Base-by-base conservation (phyloP, 2,888 invertebrate species). In the Apamea sordens region DNA sequence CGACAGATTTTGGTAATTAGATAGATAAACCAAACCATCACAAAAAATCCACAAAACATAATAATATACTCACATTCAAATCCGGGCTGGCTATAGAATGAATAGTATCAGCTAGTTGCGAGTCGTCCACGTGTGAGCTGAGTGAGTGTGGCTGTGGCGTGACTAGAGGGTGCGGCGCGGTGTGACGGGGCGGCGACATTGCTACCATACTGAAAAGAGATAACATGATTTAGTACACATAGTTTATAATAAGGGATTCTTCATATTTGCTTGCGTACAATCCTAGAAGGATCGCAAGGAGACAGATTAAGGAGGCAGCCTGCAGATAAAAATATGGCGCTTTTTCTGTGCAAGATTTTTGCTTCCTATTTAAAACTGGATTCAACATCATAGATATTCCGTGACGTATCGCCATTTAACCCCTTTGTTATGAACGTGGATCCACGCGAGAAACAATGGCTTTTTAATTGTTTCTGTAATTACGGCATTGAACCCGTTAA, bases 171-270 rank as follows among this genome's bases (percentile, higher is more conserved):
- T 92, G 92, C 4, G 92, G 84, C 36, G 90, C 86, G 64, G 96
- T 91, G 74, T 97, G 95, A 72, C 97, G 97, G 11, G 97, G 97
- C 3, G 97, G 97, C 0, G 97, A 97, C 90, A 97, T 93, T 1
- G 97, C 95, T 81, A 96, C 96, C 86, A 97, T 95, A 80, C 97
- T 97, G 88, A 88, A 63, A 64, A 74, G 0, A 63, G 0, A 24
- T 0, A 15, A 44, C 18, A 36, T 5, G 10, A 28, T 6, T 59
- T 61, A 61, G 7, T 28, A 28, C 1, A n/a, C 11, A 13, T 21
- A 53, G 2, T 24, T 24, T 53, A 53, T 47, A 47, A 47, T 15
- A 47, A 41, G 41, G 7, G 41, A 41, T 41, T 47, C 11, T 47
- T 15, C 15, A 47, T 47, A 47, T 11, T 15, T 47, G 47, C 47